Base-by-base conservation (phyloP, 2,888 invertebrate genomes). In the Pristionchus fissidentatus region DNA sequence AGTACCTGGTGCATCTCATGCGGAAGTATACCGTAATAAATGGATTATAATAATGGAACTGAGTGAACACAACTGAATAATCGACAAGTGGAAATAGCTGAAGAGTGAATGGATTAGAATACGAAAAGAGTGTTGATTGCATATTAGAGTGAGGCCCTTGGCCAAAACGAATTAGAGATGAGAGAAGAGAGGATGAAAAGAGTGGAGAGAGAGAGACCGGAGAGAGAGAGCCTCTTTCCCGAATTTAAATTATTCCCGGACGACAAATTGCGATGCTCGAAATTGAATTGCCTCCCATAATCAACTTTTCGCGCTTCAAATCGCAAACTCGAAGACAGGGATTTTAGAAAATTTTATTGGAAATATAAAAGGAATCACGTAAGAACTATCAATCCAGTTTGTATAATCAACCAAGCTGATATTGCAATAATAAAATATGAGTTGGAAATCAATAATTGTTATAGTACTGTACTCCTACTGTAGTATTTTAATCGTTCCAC, bases 21-120 rank as follows among this genome's bases (percentile, higher is more conserved):
- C 62, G 62, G 62, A 62, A 32, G 73, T 32, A 73, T 73, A 73
- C 73, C 43, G 43, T 73, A 73, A 73, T 73, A 73, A 73, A 73
- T 38, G 1, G 13, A 13, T 73, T 32, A 73, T 73, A 43, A 73
- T 41, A 38, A n/a, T 43, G 41, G 5, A 73, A 13, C 35, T 32
- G 38, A 57, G 66, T 15, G 13, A 10, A 49, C 19, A 49, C 49
- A 49, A 49, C 13, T 49, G 49, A 19, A n/a, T n/a, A n/a, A 49
- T 49, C 19, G 49, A 49, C 49, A 15, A 49, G 49, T 49, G 49
- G 49, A 49, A 49, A 19, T 49, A 49, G 49, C 19, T 49, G 10
- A 19, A 49, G 49, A 49, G 49, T 15, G 49, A 49, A 19, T 49
- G 19, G 49, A 49, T 49, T 49, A 49, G 49, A 49, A 49, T 49